phyloP scores from a whole-genome alignment of 2,797 vertebrate species.

The Gobionotothen gibberifrons region DNA sequence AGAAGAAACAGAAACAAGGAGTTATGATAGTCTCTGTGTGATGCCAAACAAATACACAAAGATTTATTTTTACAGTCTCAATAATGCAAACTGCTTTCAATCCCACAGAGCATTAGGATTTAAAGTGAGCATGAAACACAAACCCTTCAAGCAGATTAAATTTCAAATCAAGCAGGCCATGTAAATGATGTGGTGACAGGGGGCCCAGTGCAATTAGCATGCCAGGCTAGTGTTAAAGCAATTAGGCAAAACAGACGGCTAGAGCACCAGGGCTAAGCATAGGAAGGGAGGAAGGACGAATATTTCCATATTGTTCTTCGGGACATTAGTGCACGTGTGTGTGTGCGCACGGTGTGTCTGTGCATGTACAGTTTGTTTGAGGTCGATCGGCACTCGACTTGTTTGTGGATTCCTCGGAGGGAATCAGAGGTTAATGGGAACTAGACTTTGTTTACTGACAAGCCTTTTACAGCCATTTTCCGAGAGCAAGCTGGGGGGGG shows the following conservation, averaged over 20 bases:
- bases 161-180: constrained; percentile 88
- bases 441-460: constrained; percentile 76
- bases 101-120: constrained; percentile 86
- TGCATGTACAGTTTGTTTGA: constrained; percentile 58
- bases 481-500: constrained; percentile 11
- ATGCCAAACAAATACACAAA: constrained; percentile 57
- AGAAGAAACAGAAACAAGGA: constrained; percentile 15
- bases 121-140: constrained; percentile 89
- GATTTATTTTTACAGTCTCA: constrained; percentile 66
- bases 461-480: constrained; percentile 56
- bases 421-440: constrained; percentile 79
- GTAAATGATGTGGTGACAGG: constrained; percentile 88
- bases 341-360: constrained; percentile 23
- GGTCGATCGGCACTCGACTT: constrained; percentile 59
- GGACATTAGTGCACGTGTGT: constrained; percentile 60
- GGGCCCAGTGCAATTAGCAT: constrained; percentile 86
- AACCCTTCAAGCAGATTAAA: constrained; percentile 89
- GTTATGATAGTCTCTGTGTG: neutral
- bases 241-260: constrained; percentile 87
- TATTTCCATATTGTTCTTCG: constrained; percentile 83
- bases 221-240: constrained; percentile 85
- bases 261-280: constrained; percentile 78
- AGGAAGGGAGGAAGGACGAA: constrained; percentile 75
- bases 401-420: constrained; percentile 77
- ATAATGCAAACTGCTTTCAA: constrained; percentile 76